Conservation (phyloP, 2,888 invertebrate genomes). For the Camponotus fellah region DNA sequence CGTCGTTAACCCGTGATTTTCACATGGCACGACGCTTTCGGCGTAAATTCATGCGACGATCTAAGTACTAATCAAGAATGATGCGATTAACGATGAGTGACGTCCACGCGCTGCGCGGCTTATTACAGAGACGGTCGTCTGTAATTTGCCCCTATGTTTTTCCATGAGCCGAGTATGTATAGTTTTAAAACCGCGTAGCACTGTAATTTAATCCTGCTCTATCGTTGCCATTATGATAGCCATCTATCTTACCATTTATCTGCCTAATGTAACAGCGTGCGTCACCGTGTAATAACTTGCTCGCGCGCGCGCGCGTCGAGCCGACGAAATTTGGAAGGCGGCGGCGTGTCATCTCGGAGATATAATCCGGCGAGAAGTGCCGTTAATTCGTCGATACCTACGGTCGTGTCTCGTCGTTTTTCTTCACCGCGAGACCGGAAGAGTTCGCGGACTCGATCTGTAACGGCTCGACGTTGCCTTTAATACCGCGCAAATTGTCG, state of each 20-base stretch:
- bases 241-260: constrained; percentile 46
- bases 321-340: constrained; percentile 39
- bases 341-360: background rate
- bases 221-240: constrained; percentile 26
- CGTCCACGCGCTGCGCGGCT: constrained; percentile 34
- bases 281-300: constrained; percentile 36
- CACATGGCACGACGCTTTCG: constrained; percentile 36
- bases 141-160: constrained; percentile 51
- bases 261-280: constrained; percentile 31
- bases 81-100: constrained; percentile 40
- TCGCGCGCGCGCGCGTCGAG: constrained; percentile 8
- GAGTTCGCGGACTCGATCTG: constrained; percentile 69
- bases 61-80: constrained; percentile 43
- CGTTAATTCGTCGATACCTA: constrained; percentile 51
- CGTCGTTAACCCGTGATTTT: constrained; percentile 34
- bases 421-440: constrained; percentile 51
- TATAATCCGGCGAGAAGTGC: constrained; percentile 35
- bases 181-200: constrained; percentile 36
- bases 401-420: constrained; percentile 10
- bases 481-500: constrained; percentile 79
- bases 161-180: constrained; percentile 34
- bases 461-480: constrained; percentile 60
- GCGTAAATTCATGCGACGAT: constrained; percentile 36
- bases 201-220: constrained; percentile 51
- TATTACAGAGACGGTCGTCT: constrained; percentile 49